phyloP scores from a whole-genome alignment of 2,113 vertebrate genomes.

The Toxotes jaculatrix region DNA sequence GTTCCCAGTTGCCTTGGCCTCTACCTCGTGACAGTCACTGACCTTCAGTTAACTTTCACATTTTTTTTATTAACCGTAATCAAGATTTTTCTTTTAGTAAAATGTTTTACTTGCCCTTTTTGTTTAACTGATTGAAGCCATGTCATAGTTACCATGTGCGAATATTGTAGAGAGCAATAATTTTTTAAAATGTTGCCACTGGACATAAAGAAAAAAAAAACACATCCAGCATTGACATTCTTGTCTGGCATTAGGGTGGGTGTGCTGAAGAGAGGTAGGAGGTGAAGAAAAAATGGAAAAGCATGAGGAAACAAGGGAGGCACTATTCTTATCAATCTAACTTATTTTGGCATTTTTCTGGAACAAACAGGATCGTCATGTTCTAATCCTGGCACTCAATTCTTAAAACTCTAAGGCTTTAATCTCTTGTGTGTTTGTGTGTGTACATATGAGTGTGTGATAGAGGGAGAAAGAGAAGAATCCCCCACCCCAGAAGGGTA shows the following conservation, averaged over 20 bases:
- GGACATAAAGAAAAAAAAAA: not conserved
- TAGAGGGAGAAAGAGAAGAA: not conserved
- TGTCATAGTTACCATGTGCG: too few relatives aligned
- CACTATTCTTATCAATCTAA: not conserved
- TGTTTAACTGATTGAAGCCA: not conserved
- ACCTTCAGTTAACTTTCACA: not conserved
- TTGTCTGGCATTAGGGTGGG: not conserved
- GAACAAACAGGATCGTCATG: constrained; percentile 33
- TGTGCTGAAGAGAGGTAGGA: not conserved
- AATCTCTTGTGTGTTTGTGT: constrained; percentile 19
- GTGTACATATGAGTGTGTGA: constrained; percentile 5
- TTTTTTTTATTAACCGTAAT: not conserved
- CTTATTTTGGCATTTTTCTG: not conserved
- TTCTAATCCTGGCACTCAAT: constrained; percentile 6
- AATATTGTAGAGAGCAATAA: too few relatives aligned
- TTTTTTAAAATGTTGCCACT: not conserved
- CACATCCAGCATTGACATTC: not conserved
- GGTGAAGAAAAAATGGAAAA: too few relatives aligned
- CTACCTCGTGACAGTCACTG: too few relatives aligned
- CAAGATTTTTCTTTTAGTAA: not conserved
- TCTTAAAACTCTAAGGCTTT: constrained; percentile 40
- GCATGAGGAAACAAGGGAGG: not conserved
- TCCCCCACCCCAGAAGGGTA: constrained; percentile 10
- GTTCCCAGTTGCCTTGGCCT: too few relatives aligned
- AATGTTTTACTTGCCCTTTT: not conserved